Evolutionary conservation across 2,797 vertebrate genomes (phyloP), one percentile per base, ranked within the genome.

Genomic region (Hephaestus fuliginosus): DNA sequence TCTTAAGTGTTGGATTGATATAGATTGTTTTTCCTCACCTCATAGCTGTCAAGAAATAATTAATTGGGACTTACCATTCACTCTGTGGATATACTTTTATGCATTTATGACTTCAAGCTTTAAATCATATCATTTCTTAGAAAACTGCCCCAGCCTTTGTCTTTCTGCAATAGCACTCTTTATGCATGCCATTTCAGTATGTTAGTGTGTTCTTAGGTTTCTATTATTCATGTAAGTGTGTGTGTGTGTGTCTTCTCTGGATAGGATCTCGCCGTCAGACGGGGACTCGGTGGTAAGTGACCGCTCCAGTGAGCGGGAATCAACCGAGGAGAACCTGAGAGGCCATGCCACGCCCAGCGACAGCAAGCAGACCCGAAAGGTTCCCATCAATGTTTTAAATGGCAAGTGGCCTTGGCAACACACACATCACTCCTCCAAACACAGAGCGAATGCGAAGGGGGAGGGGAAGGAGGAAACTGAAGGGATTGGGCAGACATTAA

Each of bases 231-330:
- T 89, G 58, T 18, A 6, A 8, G 69, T 25, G 78, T 88, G 67
- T 58, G 68, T 71, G 20, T 65, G 44, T 49, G 25, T 49, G 66
- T 88, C 56, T 88, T 86, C 80, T 66, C 70, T 36, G 64, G 57
- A 70, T 89, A 99, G 98, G 92, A 95, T 99, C 89, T 98, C 97
- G 0, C 98, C 98, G 0, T 98, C 98, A 9, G 98, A 99, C 69
- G 97, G 96, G 0, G 97, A 98, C 86, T 99, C 98, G 0, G 94
- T 97, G 8, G 95, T 95, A 51, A 99, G 98, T 63, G 97, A 99
- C 58, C 96, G 95, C 7, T 98, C 97, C 85, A 98, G 97, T 0
- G 97, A 96, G 83, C 96, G 95, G 73, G 98, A 98, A 30, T 96
- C 95, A 0, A 95, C 95, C 0, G 97, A 97, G 60, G 97, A 98